phyloP scores from a whole-genome alignment of 2,888 invertebrate genomes.

The Tiliacea citrago region DNA sequence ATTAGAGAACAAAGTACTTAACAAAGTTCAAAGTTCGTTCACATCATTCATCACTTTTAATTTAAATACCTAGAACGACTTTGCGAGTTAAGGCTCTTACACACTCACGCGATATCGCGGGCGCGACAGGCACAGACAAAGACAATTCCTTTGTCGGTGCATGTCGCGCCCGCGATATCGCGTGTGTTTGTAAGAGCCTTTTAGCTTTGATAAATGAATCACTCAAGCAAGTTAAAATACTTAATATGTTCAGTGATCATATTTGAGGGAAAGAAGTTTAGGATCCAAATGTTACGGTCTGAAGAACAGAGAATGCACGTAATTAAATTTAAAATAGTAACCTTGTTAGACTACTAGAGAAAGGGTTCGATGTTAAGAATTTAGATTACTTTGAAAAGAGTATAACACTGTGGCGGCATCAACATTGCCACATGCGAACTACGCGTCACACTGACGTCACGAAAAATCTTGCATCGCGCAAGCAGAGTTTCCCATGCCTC shows the following conservation, averaged over 20 bases:
- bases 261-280: conserved; percentile 36
- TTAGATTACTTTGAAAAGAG: conserved; percentile 14
- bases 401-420: too few species aligned
- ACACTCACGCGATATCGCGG: too few species aligned
- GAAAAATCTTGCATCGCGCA: too few species aligned
- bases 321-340: conserved; percentile 35
- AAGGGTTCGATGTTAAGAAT: conserved; percentile 4
- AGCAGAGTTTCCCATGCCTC: too few species aligned
- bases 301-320: conserved; percentile 27
- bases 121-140: too few species aligned
- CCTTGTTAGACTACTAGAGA: background rate
- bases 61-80: conserved; percentile 31
- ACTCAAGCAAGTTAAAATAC: conserved; percentile 39
- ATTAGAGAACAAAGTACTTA: conserved; percentile 12
- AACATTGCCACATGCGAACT: too few species aligned
- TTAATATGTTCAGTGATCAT: conserved; percentile 31
- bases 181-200: too few species aligned
- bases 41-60: conserved; percentile 32
- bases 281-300: conserved; percentile 4
- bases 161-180: too few species aligned
- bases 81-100: conserved; percentile 26
- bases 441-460: too few species aligned
- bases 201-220: conserved; percentile 58
- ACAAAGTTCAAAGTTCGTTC: conserved; percentile 28
- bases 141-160: too few species aligned